phyloP scores from a whole-genome alignment of 2,797 vertebrate genomes.

The Loris lydekkerianus region DNA sequence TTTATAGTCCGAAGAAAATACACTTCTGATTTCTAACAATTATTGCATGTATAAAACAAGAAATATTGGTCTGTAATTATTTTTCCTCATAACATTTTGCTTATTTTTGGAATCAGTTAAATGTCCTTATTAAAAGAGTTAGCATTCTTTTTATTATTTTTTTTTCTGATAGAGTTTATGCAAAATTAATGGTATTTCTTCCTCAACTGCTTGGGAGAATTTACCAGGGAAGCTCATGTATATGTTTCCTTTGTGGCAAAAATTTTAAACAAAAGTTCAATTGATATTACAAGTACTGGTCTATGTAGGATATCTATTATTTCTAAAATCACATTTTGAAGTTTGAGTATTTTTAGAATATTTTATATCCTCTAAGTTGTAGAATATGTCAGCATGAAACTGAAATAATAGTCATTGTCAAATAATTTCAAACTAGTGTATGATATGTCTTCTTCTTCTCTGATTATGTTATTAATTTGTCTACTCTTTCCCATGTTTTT shows the following conservation, averaged over 20 bases:
- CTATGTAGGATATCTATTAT: not conserved
- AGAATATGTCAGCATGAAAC: not conserved
- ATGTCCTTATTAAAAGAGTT: not conserved
- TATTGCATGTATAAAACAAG: not conserved
- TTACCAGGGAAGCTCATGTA: not conserved
- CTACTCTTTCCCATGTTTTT: not conserved
- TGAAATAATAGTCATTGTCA: not conserved
- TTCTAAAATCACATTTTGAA: not conserved
- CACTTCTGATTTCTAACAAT: not conserved
- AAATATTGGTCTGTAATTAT: not conserved
- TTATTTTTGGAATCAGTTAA: not conserved
- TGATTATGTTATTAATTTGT: not conserved
- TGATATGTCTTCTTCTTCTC: not conserved
- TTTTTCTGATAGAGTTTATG: not conserved
- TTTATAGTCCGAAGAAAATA: not conserved
- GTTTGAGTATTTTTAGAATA: not conserved
- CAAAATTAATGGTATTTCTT: not conserved
- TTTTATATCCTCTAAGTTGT: not conserved
- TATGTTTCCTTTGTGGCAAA: not conserved
- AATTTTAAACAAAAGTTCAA: not conserved
- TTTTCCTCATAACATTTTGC: not conserved
- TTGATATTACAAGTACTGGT: not conserved
- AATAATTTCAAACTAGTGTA: not conserved
- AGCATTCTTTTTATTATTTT: not conserved
- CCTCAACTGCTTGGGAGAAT: not conserved